Conservation (phyloP, 2,797 vertebrate genomes). For the Leucoraja ocellata region DNA sequence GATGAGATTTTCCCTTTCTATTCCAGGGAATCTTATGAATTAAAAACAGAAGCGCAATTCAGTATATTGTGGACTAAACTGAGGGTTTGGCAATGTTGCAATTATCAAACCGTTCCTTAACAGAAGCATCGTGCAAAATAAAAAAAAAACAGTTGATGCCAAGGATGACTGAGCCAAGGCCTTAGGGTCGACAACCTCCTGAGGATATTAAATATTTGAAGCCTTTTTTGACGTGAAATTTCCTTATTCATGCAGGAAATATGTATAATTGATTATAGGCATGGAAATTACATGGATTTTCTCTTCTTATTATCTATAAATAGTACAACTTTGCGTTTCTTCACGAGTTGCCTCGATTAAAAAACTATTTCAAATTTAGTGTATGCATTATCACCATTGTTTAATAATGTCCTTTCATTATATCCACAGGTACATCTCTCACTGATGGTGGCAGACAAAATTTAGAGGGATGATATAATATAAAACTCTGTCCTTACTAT, state of each 20-base stretch:
- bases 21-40: slow-evolving; percentile 25
- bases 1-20: slow-evolving; percentile 11
- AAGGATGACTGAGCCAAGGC: background rate
- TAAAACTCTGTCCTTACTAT: background rate
- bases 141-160: background rate
- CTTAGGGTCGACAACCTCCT: background rate
- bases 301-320: background rate
- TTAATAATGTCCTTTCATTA: background rate
- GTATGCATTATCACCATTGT: background rate
- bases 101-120: slow-evolving; percentile 1
- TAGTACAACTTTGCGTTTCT: background rate
- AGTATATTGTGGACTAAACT: background rate
- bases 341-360: background rate
- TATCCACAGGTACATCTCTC: background rate
- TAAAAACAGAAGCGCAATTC: background rate
- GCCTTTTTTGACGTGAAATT: background rate
- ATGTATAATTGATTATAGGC: background rate
- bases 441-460: background rate
- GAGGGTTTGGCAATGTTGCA: background rate
- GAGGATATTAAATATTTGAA: background rate
- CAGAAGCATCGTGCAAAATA: background rate
- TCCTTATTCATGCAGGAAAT: background rate
- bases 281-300: background rate
- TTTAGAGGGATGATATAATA: background rate
- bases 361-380: background rate